Percentiles rank a stretch among this genome's conserved stretches.
phyloP scores from a whole-genome alignment of 1,140 invertebrate species.

The Streblospio benedicti region DNA sequence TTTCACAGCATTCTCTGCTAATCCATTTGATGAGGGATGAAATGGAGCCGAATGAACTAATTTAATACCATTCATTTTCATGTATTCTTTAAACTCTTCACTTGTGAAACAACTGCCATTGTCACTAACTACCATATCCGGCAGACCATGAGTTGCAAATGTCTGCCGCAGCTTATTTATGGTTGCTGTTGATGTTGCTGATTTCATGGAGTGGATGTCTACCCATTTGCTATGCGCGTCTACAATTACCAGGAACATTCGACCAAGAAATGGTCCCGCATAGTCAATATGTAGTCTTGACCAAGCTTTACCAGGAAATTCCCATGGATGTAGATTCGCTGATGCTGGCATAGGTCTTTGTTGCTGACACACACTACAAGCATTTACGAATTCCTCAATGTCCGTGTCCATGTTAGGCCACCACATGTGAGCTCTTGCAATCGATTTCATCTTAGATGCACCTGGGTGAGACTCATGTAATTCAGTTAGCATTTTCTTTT shows the following conservation, averaged over 20 bases:
- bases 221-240: constrained; percentile 5
- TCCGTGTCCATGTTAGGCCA: constrained; percentile 3
- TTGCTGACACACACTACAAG: constrained; percentile 24
- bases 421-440: not conserved
- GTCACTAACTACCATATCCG: constrained; percentile 22
- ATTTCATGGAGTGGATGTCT: constrained; percentile 3
- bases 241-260: constrained; percentile 30
- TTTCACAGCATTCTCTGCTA: constrained; percentile 27
- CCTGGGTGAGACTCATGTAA: constrained; percentile 2
- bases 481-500: not conserved
- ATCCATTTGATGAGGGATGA: constrained; percentile 29
- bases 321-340: constrained; percentile 34
- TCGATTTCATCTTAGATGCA: constrained; percentile 1
- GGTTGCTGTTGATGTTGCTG: not conserved
- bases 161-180: constrained; percentile 5
- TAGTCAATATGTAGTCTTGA: constrained; percentile 26
- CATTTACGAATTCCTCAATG: constrained; percentile 3
- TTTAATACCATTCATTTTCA: constrained; percentile 18
- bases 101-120: constrained; percentile 26
- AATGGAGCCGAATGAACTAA: constrained; percentile 24
- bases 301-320: constrained; percentile 13
- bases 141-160: not conserved
- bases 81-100: constrained; percentile 26
- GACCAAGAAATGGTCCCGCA: constrained; percentile 36
- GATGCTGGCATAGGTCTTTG: constrained; percentile 20